These are phyloP conservation scores for Silurus meridionalis DNA, from an alignment of 2,113 vertebrate species.

Conservation along the genomic window DNA sequence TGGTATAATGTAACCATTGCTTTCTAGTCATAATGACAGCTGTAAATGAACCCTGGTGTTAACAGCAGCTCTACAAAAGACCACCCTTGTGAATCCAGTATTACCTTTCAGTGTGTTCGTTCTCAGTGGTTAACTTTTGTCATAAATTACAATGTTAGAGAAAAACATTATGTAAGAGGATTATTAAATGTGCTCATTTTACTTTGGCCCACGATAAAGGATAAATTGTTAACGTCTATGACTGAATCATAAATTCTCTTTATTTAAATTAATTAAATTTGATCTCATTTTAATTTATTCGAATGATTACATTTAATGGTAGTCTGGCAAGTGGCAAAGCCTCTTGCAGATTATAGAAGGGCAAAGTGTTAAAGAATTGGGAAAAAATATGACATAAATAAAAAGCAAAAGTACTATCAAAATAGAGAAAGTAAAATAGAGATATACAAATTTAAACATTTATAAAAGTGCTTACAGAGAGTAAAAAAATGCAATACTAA, in stretches of 20 bases:
- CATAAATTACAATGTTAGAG: background rate
- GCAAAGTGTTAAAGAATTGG: background rate
- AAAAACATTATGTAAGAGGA: conserved; percentile 22
- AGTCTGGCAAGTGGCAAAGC: background rate
- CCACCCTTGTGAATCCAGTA: conserved; percentile 40
- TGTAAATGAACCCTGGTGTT: conserved; percentile 43
- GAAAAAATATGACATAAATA: background rate
- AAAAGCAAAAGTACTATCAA: background rate
- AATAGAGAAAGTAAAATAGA: background rate
- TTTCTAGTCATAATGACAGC: conserved; percentile 51
- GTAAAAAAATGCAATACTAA: background rate
- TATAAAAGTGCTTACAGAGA: background rate
- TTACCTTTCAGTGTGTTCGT: conserved; percentile 30
- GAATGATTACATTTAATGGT: background rate
- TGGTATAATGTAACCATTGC: conserved; percentile 50
- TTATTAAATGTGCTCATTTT: conserved; percentile 27
- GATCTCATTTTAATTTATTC: background rate
- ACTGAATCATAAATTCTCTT: background rate
- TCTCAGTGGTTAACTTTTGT: conserved; percentile 19
- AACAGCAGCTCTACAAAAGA: conserved; percentile 27
- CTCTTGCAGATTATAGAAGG: background rate
- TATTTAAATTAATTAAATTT: background rate
- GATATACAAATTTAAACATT: background rate
- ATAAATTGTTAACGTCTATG: background rate
- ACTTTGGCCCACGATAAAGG: background rate